phyloP scores from a whole-genome alignment of 2,797 vertebrate species.

The Darevskia mixta region DNA sequence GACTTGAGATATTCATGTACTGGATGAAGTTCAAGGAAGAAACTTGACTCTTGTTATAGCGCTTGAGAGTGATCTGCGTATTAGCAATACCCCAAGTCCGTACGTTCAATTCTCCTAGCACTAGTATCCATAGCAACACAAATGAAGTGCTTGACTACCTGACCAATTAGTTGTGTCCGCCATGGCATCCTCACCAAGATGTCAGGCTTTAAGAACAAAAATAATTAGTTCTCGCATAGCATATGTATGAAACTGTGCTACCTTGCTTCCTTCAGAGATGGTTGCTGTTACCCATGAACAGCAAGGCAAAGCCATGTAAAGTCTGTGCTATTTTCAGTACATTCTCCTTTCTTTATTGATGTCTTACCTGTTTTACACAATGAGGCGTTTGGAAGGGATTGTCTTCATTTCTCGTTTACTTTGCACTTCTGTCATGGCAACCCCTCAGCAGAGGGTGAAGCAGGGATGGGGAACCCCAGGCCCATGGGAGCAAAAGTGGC shows the following conservation, averaged over 20 bases:
- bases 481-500: too few relatives aligned
- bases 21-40: background rate
- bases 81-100: background rate
- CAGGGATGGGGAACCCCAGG: too few relatives aligned
- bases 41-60: background rate
- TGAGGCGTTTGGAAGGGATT: background rate
- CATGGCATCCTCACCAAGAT: background rate
- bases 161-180: background rate
- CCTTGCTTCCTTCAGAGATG: background rate
- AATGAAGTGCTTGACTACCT: conserved; percentile 9
- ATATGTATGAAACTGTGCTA: background rate
- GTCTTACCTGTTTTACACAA: background rate
- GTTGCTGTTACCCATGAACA: background rate
- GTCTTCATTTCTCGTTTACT: background rate
- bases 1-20: background rate
- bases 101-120: background rate
- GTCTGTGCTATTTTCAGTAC: background rate
- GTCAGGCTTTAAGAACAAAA: background rate
- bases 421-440: background rate
- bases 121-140: background rate
- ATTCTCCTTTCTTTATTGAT: background rate
- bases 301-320: background rate
- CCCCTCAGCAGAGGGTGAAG: background rate
- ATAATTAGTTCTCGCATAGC: background rate
- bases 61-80: background rate